Base-by-base conservation (phyloP, 2,797 vertebrate species). In the Moxostoma hubbsi region DNA sequence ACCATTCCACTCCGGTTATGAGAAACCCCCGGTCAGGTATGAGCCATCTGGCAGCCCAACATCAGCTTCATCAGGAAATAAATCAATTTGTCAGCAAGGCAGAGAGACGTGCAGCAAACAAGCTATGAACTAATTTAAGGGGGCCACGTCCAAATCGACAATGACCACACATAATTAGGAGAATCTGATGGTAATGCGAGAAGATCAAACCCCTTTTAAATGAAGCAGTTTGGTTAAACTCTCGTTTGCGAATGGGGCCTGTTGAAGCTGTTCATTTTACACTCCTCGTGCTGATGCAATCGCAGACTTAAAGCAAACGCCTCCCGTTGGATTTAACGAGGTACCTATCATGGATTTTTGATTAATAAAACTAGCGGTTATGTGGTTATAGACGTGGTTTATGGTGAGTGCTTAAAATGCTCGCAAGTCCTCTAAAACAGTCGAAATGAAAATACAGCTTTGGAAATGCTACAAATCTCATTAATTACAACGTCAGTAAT, bases 81-180 rank as follows among this genome's bases (percentile, higher is more conserved):
- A 79, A 79, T 82, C 83, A 82, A 82, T 79, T 68, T 69, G 65
- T 84, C 77, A 79, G 75, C 76, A 62, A 75, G 64, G 70, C 15
- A 66, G 49, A 75, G 71, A 70, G 72, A 79, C 53, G 73, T 82
- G 81, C 54, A 13, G 59, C 58, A 76, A 78, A 81, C 76, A 79
- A 73, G 54, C 49, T 72, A 71, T 79, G 66, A 79, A 62, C 83
- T 73, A 62, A 73, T 84, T 82, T 80, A 79, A 49, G 16, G 59
- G 53, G 73, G 54, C 73, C 46, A 46, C 58, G 55, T 84, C 63
- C 24, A 82, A 80, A 82, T 64, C 43, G 73, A 62, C 73, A 84
- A 84, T 65, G 73, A 72, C 63, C 24, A 47, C 55, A 73, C 16
- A 43, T 75, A 76, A 79, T 79, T 58, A 79, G 54, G 70, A 61